These are phyloP conservation scores for Malurus splendens DNA, from an alignment of 2,797 vertebrate species.

Conservation along the genomic window DNA sequence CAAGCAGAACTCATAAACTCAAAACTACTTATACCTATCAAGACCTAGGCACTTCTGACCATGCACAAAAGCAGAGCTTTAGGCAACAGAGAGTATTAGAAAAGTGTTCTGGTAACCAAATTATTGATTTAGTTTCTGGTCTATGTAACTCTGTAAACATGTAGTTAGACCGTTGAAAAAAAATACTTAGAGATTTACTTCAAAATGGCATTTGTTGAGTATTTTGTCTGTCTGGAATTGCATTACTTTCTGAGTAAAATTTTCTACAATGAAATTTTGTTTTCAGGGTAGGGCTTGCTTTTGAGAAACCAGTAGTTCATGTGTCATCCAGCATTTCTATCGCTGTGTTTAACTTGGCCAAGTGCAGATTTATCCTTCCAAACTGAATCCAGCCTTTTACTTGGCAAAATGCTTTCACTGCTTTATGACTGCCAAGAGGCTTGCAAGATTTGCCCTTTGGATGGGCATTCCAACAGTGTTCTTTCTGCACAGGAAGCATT, in stretches of 20 bases:
- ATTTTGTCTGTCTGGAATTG: slow-evolving; percentile 4
- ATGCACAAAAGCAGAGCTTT: neutral
- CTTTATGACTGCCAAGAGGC: neutral
- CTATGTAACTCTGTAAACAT: neutral
- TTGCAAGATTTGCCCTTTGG: neutral
- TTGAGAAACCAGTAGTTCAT: neutral
- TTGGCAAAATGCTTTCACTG: neutral
- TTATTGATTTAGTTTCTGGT: neutral
- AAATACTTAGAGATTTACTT: neutral
- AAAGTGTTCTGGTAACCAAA: neutral
- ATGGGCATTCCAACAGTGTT: neutral
- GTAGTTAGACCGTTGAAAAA: neutral
- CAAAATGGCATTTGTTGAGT: neutral
- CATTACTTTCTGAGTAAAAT: neutral
- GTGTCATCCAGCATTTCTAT: neutral
- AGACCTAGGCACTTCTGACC: neutral
- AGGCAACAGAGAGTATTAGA: neutral
- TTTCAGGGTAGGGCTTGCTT: neutral
- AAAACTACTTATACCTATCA: neutral
- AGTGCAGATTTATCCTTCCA: neutral
- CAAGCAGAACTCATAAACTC: neutral
- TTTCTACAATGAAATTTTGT: neutral
- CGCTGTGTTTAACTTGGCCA: neutral
- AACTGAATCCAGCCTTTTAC: neutral
- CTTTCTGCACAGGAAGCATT: neutral